These are phyloP conservation scores for Crepidodera aurea DNA, from an alignment of 2,888 invertebrate genomes.

Conservation along the genomic window DNA sequence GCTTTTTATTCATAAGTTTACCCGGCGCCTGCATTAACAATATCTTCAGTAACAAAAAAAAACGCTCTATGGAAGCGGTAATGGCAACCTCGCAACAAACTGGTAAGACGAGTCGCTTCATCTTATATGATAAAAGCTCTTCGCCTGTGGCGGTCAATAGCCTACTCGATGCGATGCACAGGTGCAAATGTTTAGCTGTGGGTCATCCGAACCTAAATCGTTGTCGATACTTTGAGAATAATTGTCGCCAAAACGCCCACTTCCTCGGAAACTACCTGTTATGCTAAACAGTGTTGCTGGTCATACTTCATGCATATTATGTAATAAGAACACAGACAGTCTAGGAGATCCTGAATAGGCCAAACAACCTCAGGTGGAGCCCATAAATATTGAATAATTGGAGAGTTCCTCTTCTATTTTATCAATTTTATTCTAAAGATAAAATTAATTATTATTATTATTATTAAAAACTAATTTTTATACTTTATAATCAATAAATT, in stretches of 20 bases:
- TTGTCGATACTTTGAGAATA: constrained; percentile 36
- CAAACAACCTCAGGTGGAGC: too few relatives aligned
- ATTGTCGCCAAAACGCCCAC: constrained; percentile 41
- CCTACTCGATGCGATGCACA: constrained; percentile 54
- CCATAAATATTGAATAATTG: background rate
- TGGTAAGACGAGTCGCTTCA: constrained; percentile 60
- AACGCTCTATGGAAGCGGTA: constrained; percentile 11
- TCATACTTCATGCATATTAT: constrained; percentile 33
- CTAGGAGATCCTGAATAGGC: too few relatives aligned
- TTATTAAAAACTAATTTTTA: too few relatives aligned
- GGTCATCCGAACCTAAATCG: constrained; percentile 45
- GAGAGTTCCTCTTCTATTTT: too few relatives aligned
- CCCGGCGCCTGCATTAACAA: constrained; percentile 29
- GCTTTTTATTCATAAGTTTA: constrained; percentile 29
- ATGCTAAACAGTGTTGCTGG: constrained; percentile 37
- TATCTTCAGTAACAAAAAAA: constrained; percentile 13
- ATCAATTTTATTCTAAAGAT: too few relatives aligned
- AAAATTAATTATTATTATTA: too few relatives aligned
- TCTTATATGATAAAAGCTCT: constrained; percentile 52
- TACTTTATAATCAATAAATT: too few relatives aligned
- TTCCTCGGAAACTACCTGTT: constrained; percentile 40
- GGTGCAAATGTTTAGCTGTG: constrained; percentile 58
- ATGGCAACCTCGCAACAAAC: constrained; percentile 47
- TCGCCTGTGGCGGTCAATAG: constrained; percentile 55
- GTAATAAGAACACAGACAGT: constrained; percentile 33